Percentiles rank a stretch among this genome's conserved stretches.
Evolutionary conservation across 2,797 vertebrate genomes (phyloP).

Genomic region (Artibeus jamaicensis): DNA sequence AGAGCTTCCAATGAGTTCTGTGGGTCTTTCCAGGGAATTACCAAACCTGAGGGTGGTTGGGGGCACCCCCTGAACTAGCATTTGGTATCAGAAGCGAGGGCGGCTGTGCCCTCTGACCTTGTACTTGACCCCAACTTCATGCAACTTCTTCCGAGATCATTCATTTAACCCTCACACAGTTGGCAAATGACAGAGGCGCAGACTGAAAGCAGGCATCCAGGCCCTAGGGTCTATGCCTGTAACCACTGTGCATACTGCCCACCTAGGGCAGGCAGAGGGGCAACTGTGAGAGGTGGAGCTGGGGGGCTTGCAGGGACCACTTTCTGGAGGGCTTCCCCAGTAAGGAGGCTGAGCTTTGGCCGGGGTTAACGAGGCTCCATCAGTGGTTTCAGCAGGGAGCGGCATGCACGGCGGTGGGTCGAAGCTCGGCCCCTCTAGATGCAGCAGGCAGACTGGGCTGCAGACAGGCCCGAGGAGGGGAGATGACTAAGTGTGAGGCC

Average conservation of each 20-base stretch:
- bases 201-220: not conserved
- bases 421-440: not conserved
- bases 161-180: not conserved
- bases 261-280: not conserved
- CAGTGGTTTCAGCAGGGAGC: not conserved
- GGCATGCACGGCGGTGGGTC: not conserved
- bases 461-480: not conserved
- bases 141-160: not conserved
- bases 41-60: not conserved
- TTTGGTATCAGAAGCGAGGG: not conserved
- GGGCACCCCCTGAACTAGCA: not conserved
- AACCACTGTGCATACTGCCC: not conserved
- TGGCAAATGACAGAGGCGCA: not conserved
- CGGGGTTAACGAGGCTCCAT: not conserved
- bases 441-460: not conserved
- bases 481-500: not conserved
- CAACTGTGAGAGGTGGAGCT: not conserved
- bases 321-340: rapidly evolving
- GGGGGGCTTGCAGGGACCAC: not conserved
- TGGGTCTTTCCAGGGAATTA: not conserved
- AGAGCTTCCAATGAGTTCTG: not conserved
- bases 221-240: not conserved
- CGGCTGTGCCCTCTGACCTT: not conserved
- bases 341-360: not conserved
- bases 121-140: too few species aligned